Evolutionary conservation across 2,797 vertebrate genomes (phyloP), one percentile per base, ranked within the genome.

Genomic region (Avahi laniger): DNA sequence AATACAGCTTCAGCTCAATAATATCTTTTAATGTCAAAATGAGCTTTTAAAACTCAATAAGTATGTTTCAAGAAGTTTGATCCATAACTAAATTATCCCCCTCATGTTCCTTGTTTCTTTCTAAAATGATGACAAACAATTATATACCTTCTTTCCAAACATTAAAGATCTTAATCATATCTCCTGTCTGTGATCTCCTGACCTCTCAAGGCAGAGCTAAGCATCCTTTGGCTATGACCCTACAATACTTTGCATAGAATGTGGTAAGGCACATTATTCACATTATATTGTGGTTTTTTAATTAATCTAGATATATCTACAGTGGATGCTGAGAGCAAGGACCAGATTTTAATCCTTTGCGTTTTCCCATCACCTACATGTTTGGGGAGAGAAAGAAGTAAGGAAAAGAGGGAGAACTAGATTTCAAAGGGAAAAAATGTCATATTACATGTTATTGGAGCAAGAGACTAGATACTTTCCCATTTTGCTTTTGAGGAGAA

Each of bases 401-500:
- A 24, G 9, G 50, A 12, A 35, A 35, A 28, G 15, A 73, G 13
- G 28, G 67, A 65, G 4, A 69, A 7, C 33, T 67, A 46, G 30
- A 63, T 63, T 95, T 87, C 75, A 87, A 72, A 63, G 41, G 28
- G 4, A 12, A 30, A 67, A 43, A 7, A 9, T 12, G 30, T 41
- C 20, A 48, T 17, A 79, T 75, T n/a, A 75, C 81, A 7, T 65
- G 67, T n/a, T 94, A 63, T 72, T 87, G 33, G 48, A 92, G 18
- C 4, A 61, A 95, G 54, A 84, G 12, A 65, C 67, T 91, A 20
- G n/a, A 52, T 22, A 54, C 1, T 13, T 96, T 95, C 92, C 7
- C 35, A 75, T 72, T 87, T 76, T 96, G 7, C 22, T 75, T 90
- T 92, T 70, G 35, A 83, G 54, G 48, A 76, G 11, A 90, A 93